These are phyloP conservation scores for Drosophila novamexicana DNA, from an alignment of 1,140 invertebrate genomes.

Conservation along the genomic window DNA sequence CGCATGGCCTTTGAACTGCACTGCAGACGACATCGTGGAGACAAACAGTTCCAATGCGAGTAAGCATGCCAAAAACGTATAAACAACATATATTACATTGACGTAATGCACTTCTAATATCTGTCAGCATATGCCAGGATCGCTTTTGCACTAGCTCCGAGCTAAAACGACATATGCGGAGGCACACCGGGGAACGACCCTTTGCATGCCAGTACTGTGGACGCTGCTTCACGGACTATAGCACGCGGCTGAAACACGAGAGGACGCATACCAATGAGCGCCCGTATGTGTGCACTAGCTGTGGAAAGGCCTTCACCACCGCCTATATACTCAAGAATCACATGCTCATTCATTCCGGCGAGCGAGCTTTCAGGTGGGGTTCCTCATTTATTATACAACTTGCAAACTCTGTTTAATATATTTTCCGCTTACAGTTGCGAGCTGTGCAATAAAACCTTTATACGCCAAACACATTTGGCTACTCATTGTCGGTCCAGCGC, in stretches of 20 bases:
- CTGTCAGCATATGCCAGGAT: conserved; percentile 49
- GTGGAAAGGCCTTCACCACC: conserved; percentile 86
- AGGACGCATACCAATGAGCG: conserved; percentile 86
- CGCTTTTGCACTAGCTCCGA: conserved; percentile 68
- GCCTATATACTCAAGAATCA: conserved; percentile 66
- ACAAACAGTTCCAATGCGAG: conserved; percentile 62
- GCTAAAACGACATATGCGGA: conserved; percentile 59
- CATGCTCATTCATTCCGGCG: conserved; percentile 59
- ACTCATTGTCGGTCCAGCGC: conserved; percentile 42
- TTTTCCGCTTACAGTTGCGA: conserved; percentile 31
- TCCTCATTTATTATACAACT: not conserved
- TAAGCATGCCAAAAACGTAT: conserved; percentile 6
- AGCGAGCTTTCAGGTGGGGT: conserved; percentile 51
- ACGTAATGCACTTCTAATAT: not conserved
- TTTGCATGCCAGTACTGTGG: conserved; percentile 62
- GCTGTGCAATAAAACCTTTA: conserved; percentile 39
- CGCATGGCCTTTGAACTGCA: conserved; percentile 52
- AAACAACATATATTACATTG: too few relatives aligned
- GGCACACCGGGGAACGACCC: conserved; percentile 63
- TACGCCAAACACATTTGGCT: conserved; percentile 35
- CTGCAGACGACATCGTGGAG: conserved; percentile 58
- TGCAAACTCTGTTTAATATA: not conserved
- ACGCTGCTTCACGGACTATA: conserved; percentile 62
- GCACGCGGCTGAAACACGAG: conserved; percentile 62
- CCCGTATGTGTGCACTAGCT: conserved; percentile 86